These are phyloP conservation scores for Ichneumoninae sp. DNA, from an alignment of 2,888 invertebrate genomes.

Conservation along the genomic window DNA sequence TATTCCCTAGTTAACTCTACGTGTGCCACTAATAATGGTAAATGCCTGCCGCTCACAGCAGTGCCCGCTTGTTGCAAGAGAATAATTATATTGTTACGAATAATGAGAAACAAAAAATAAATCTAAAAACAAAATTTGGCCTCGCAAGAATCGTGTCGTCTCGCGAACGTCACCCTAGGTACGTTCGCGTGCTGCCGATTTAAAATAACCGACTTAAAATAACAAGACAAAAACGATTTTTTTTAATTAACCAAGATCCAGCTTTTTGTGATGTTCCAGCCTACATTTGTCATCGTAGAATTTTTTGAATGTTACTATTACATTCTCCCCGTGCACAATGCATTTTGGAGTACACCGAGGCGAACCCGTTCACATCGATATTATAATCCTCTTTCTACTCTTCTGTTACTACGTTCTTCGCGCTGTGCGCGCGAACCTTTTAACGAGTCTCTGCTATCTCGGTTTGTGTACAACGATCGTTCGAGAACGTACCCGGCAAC, in stretches of 20 bases:
- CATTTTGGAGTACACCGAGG: conserved; percentile 36
- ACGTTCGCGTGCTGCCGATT: conserved; percentile 11
- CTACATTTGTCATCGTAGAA: conserved; percentile 51
- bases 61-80: conserved; percentile 53
- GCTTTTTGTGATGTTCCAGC: conserved; percentile 66
- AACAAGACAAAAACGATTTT: conserved; percentile 26
- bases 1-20: conserved; percentile 30
- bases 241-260: conserved; percentile 47
- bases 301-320: conserved; percentile 48
- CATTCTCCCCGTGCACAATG: conserved; percentile 46
- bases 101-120: neutral
- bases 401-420: neutral
- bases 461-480: conserved; percentile 23
- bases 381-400: neutral
- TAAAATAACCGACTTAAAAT: conserved; percentile 20
- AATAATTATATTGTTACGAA: conserved; percentile 43
- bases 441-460: conserved; percentile 37
- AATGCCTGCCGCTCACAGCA: conserved; percentile 42
- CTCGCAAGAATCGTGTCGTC: conserved; percentile 13
- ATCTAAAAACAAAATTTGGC: neutral
- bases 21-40: conserved; percentile 56
- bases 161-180: conserved; percentile 2
- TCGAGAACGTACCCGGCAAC: conserved; percentile 25
- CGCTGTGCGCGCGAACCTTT: neutral
- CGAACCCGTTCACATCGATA: neutral